These are phyloP conservation scores for Aphelocoma coerulescens DNA, from an alignment of 2,113 vertebrate genomes.

Conservation along the genomic window DNA sequence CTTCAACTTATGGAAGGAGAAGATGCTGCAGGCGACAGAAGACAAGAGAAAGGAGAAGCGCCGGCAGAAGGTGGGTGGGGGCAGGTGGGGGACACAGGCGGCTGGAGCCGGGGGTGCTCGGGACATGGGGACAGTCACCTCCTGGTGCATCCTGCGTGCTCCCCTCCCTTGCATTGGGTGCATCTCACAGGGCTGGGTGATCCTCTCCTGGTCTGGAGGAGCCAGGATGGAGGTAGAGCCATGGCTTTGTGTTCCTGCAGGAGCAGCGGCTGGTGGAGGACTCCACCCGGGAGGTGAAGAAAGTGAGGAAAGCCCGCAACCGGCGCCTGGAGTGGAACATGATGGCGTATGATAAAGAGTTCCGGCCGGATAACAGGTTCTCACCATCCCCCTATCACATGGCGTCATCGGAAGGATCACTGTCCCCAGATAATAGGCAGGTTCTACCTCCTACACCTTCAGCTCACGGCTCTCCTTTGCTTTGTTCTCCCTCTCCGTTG, in stretches of 20 bases:
- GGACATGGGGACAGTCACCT: neutral
- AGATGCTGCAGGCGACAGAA: constrained; percentile 93
- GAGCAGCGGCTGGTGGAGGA: constrained; percentile 89
- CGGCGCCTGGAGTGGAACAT: constrained; percentile 93
- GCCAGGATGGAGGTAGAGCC: neutral
- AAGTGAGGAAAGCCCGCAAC: constrained; percentile 91
- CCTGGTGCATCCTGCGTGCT: neutral
- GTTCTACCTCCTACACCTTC: constrained; percentile 46
- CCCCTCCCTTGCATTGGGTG: neutral
- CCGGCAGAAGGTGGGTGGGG: constrained; percentile 81
- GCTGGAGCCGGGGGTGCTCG: neutral
- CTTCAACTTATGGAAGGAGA: constrained; percentile 94
- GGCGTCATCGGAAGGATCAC: constrained; percentile 90
- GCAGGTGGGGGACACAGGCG: fast-evolving
- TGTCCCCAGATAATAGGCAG: constrained; percentile 92
- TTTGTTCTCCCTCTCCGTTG: neutral
- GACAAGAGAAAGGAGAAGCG: constrained; percentile 93
- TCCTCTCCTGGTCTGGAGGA: neutral
- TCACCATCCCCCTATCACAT: constrained; percentile 90
- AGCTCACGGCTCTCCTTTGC: neutral
- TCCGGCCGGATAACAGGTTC: constrained; percentile 86
- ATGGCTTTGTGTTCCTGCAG: constrained; percentile 32
- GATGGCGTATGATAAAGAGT: constrained; percentile 92
- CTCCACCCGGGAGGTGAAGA: constrained; percentile 88
- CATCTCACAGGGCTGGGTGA: neutral